Percentiles rank a stretch among this genome's conserved stretches.
phyloP scores from a whole-genome alignment of 2,888 invertebrate genomes.

The Brachyptera risi region DNA sequence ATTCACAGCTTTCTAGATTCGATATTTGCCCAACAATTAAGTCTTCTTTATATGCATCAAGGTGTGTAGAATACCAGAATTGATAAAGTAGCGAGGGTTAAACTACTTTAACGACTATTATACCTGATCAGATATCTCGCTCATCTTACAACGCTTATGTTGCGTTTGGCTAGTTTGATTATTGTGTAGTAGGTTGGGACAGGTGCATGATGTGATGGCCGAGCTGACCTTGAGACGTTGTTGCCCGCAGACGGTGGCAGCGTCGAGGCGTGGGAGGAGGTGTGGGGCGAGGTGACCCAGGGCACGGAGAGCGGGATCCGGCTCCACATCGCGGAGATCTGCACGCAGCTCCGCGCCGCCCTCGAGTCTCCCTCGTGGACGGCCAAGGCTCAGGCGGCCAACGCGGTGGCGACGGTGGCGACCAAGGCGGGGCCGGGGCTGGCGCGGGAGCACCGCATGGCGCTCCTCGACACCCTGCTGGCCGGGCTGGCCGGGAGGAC shows the following conservation, averaged over 20 bases:
- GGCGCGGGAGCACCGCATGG: conserved; percentile 58
- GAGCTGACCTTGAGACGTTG: no score
- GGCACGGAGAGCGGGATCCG: conserved; percentile 79
- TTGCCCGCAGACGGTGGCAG: conserved; percentile 40
- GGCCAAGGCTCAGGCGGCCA: conserved; percentile 81
- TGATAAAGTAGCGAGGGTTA: no score
- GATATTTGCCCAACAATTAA: no score
- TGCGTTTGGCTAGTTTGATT: no score
- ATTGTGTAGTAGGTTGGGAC: no score
- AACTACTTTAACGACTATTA: no score
- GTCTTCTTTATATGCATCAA: no score
- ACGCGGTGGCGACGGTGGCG: conserved; percentile 76
- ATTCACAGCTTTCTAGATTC: no score
- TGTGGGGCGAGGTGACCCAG: conserved; percentile 87
- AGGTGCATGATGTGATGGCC: no score
- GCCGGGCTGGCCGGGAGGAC: conserved; percentile 75
- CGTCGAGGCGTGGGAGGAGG: conserved; percentile 76
- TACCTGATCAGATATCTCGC: no score
- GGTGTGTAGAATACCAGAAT: no score
- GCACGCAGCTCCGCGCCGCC: conserved; percentile 63
- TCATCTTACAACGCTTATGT: no score
- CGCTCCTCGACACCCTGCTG: conserved; percentile 62
- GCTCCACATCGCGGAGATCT: conserved; percentile 68
- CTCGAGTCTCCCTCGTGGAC: conserved; percentile 83
- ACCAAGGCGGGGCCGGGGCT: conserved; percentile 62